Conservation (phyloP, 2,888 invertebrate genomes). For the Nowickia ferox region DNA sequence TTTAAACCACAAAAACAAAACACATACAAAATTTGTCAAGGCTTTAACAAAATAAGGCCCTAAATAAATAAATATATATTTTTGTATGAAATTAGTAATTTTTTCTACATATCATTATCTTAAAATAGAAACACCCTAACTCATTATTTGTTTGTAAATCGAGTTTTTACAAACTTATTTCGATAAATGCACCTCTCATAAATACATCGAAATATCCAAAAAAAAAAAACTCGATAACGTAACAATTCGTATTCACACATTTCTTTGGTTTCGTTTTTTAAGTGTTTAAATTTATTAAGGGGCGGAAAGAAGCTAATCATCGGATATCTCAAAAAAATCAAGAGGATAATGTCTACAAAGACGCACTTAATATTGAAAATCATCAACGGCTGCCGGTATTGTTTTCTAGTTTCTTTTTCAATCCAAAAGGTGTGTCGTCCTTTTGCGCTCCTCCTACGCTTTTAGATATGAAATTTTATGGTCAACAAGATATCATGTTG, state of each 20-base stretch:
- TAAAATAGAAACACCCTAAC: no score
- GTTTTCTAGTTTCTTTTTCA: slow-evolving; percentile 88
- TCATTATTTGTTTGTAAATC: no score
- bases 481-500: slow-evolving; percentile 95
- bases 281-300: slow-evolving; percentile 79
- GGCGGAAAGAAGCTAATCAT: slow-evolving; percentile 76
- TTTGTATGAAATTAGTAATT: no score
- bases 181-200: no score
- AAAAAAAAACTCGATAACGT: no score
- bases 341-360: slow-evolving; percentile 83
- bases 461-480: slow-evolving; percentile 95
- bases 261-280: slow-evolving; percentile 46
- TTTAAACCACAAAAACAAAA: no score
- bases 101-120: no score
- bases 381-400: slow-evolving; percentile 95
- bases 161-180: no score
- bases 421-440: slow-evolving; percentile 81
- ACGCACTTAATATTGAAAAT: slow-evolving; percentile 91
- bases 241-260: background rate
- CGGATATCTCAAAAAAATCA: slow-evolving; percentile 79
- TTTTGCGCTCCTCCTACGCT: slow-evolving; percentile 82
- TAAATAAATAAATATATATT: no score
- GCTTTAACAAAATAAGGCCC: no score
- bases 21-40: no score
- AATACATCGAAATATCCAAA: no score